Evolutionary conservation across 2,113 vertebrate species (phyloP), one percentile per base, ranked within the genome.

Genomic region (Anser cygnoides): DNA sequence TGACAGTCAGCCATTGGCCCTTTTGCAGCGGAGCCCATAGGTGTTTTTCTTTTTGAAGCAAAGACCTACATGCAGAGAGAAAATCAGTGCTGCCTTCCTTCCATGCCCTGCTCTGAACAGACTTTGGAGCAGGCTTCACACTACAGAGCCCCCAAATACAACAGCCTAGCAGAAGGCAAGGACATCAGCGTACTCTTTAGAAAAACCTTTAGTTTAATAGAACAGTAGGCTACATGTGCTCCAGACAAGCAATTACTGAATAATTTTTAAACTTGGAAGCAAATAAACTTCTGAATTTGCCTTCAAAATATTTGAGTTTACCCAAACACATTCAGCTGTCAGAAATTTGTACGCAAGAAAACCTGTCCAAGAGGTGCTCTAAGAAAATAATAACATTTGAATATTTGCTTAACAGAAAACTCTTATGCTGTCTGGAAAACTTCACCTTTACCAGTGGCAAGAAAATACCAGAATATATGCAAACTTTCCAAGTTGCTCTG

Each of bases 11-110:
- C 39, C 74, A 12, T 9, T 28, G 10, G 8, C 29, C 19, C 12
- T 43, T 37, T 29, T 65, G n/a, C 61, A 57, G 33, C 1, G 14
- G 5, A n/a, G 6, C 19, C 46, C 0, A 0, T 1, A 26, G 3
- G 13, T 25, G 13, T 11, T 87, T 35, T 20, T 54, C 33, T 58
- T 33, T 63, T 46, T 25, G 5, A 71, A 88, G 49, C 8, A 72
- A 88, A 86, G 54, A 31, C 10, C 28, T n/a, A 10, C 35, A 25
- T 16, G 11, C 25, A 57, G 1, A 19, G 7, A 77, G 31, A 35
- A 78, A 76, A 59, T 20, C 14, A 85, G 20, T 14, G 59, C 29
- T 31, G 33, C 23, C 35, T 46, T 75, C 52, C 16, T 75, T 29
- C 52, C 28, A 61, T 15, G 2, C 31, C 37, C 15, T 3, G 11